These are phyloP conservation scores for Dryococelus australis DNA, from an alignment of 2,888 invertebrate species.

Conservation along the genomic window DNA sequence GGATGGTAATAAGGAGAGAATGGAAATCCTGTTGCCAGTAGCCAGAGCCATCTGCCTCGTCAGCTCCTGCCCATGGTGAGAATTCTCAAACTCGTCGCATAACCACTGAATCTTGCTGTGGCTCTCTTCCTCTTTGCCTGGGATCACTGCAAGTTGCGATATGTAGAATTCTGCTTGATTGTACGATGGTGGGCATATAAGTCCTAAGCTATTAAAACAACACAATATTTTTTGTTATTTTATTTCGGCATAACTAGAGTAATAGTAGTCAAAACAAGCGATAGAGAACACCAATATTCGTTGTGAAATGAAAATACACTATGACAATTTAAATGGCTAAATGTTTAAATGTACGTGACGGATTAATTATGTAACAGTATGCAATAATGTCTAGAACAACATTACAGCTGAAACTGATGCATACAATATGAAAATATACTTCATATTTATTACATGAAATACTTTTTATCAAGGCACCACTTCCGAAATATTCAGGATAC, in stretches of 20 bases:
- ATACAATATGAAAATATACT: too few species aligned
- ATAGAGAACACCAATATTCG: too few species aligned
- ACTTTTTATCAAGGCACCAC: too few species aligned
- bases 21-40: conserved; percentile 1
- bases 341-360: too few species aligned
- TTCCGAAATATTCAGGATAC: too few species aligned
- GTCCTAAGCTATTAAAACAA: conserved; percentile 63
- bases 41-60: conserved; percentile 44
- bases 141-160: conserved; percentile 64
- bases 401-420: too few species aligned
- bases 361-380: too few species aligned
- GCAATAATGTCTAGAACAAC: too few species aligned
- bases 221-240: background rate
- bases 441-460: too few species aligned
- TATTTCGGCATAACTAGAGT: background rate
- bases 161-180: conserved; percentile 90
- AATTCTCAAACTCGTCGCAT: conserved; percentile 65
- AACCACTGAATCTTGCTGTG: conserved; percentile 58
- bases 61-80: conserved; percentile 55
- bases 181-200: conserved; percentile 75
- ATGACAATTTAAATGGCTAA: too few species aligned
- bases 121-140: conserved; percentile 62
- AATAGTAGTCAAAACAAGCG: background rate
- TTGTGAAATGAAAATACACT: too few species aligned
- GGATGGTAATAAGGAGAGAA: background rate